These are phyloP conservation scores for Parapristionchus giblindavisi DNA, from an alignment of 2,888 invertebrate genomes.

Conservation along the genomic window DNA sequence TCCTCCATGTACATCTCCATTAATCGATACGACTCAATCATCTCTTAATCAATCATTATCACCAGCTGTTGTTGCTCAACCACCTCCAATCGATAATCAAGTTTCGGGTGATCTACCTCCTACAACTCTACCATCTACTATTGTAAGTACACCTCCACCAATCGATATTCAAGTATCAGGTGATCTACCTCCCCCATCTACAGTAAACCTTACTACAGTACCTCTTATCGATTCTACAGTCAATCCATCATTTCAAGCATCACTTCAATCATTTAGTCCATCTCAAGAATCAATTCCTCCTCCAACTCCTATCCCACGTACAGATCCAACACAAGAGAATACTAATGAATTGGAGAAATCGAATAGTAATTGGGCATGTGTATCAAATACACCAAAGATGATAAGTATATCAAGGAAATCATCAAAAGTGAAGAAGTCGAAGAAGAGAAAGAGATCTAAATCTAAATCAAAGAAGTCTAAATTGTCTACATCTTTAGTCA, in stretches of 20 bases:
- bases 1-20: slow-evolving; percentile 2
- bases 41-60: too few species aligned
- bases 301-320: slow-evolving; percentile 13
- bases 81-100: too few species aligned
- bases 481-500: too few species aligned
- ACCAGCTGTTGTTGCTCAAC: too few species aligned
- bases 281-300: background rate
- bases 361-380: too few species aligned
- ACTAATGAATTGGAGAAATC: too few species aligned
- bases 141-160: background rate
- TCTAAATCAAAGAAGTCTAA: too few species aligned
- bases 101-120: background rate
- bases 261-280: background rate
- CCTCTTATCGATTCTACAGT: background rate
- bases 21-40: too few species aligned
- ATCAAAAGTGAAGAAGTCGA: too few species aligned
- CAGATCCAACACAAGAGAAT: background rate
- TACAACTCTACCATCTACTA: slow-evolving; percentile 15
- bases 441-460: too few species aligned
- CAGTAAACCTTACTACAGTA: background rate
- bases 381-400: too few species aligned
- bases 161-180: background rate
- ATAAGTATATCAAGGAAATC: too few species aligned
- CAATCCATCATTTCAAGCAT: background rate
- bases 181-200: background rate